A percentile compares a stretch with the other conserved stretches of the same genome.
Evolutionary conservation across 2,888 invertebrate genomes (phyloP).

Genomic region (Selenia dentaria): DNA sequence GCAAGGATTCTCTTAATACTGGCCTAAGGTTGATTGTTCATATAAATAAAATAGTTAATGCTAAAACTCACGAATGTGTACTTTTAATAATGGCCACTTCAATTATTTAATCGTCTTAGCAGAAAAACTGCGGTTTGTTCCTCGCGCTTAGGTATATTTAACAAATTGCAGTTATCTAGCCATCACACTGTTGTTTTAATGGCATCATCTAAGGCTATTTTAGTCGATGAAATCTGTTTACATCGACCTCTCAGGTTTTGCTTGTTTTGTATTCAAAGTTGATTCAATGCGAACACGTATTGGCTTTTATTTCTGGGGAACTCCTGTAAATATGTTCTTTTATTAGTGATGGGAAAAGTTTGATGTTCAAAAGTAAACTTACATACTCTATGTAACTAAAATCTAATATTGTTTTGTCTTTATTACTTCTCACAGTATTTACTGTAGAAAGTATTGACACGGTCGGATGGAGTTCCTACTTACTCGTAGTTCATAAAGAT

Average conservation of each 20-base stretch:
- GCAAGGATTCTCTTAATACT: conserved; percentile 10
- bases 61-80: conserved; percentile 12
- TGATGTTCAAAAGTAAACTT: too few species aligned
- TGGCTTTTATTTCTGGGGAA: too few species aligned
- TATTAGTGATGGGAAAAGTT: too few species aligned
- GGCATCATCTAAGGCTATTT: conserved; percentile 52
- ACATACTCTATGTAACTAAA: too few species aligned
- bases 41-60: conserved; percentile 10
- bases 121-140: conserved; percentile 20
- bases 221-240: conserved; percentile 42
- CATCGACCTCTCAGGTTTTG: conserved; percentile 15
- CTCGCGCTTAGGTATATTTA: conserved; percentile 19
- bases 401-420: too few species aligned
- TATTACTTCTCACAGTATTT: too few species aligned
- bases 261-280: conserved; percentile 23
- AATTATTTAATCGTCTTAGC: conserved; percentile 5
- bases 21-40: conserved; percentile 9
- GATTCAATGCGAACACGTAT: too few species aligned
- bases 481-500: too few species aligned
- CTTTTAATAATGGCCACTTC: conserved; percentile 13
- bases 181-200: conserved; percentile 41
- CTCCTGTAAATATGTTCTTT: too few species aligned
- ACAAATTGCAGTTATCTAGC: conserved; percentile 20
- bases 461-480: too few species aligned
- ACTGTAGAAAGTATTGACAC: too few species aligned